Base-by-base conservation (phyloP, 2,888 invertebrate species). In the Patella ulyssiponensis region DNA sequence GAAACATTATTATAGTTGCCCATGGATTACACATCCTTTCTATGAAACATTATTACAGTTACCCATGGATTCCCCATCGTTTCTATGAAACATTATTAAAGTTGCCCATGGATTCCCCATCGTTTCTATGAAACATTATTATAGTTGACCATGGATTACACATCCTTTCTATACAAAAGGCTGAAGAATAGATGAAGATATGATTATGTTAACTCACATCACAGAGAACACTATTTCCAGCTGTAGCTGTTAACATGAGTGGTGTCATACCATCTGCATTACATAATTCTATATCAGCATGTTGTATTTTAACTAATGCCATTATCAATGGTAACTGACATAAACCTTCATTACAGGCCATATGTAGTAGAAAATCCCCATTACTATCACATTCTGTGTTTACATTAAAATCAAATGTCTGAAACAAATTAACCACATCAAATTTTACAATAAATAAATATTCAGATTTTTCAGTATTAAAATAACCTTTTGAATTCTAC, bases 321-420 rank as follows among this genome's bases (percentile, higher is more conserved):
- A 87, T 80, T 44, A 89, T 79, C 33, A 88, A 77, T 0, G 89
- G 87, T 54, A 89, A 79, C 80, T 87, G 88, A 44, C 83, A 83
- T 11, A 88, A 71, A 89, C 89, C 89, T 84, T 85, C 81, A 69
- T 80, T 83, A 53, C 84, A 82, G 17, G 85, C 87, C 1, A 88
- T 79, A 74, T 90, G 89, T 14, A 90, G 82, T 1, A 90, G 80
- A 70, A 83, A 89, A 71, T 90, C 88, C 12, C 90, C 90, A 58
- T 84, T 82, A 20, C 81, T 83, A 80, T 88, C 87, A 77, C 81
- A 83, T 77, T 89, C 87, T 53, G 84, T 84, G 77, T 90, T 90
- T 3, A 89, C 87, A 79, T 88, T 86, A 79, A 90, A 89, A 64
- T 88, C 87, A 77, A 87, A 84, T 17, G 81, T 85, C 89, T 90